Base-by-base conservation (phyloP, 2,797 vertebrate genomes). In the Urocyon cinereoargenteus region DNA sequence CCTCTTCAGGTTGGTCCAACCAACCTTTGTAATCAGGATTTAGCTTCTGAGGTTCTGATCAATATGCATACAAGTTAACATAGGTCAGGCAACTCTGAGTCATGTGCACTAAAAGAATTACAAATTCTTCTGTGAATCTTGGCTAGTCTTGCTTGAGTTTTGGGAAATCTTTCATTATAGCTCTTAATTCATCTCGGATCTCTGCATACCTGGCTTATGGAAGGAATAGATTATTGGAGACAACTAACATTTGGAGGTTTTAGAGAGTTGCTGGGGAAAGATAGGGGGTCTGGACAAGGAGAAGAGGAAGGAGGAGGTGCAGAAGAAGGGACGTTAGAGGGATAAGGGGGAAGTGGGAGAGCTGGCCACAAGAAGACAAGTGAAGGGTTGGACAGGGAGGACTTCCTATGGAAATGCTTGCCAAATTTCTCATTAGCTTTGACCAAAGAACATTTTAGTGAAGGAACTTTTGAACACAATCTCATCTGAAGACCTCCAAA, bases 391-490 rank as follows among this genome's bases (percentile, higher is more conserved):
- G 73, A 36, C 2, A 1, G 5, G 2, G 15, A 28, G 12, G 62
- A 45, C 12, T 88, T 34, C 19, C 57, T 36, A 34, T 66, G 9
- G 14, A 55, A 83, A 79, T 36, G 8, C 64, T 87, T 66, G 51
- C n/a, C 62, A 68, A 57, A 81, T 75, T 68, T 24, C 34, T 81
- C 53, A 5, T 13, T 88, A 26, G 28, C 40, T 89, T 75, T 90
- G 57, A 75, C n/a, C 12, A 70, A 94, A 90, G 55, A 92, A 75
- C 82, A 34, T 86, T 75, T 86, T 19, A 82, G 40, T 85, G 28
- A 81, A 81, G 28, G 21, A 75, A 7, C 49, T 89, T 89, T 57
- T 85, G 40, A 89, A 89, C 36, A 73, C 21, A n/a, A 62, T 88
- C 73, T 95, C 36, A 91, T 53, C 59, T 61, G 31, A 66, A 88